These are phyloP conservation scores for Ditula angustiorana DNA, from an alignment of 2,888 invertebrate species.

Conservation along the genomic window DNA sequence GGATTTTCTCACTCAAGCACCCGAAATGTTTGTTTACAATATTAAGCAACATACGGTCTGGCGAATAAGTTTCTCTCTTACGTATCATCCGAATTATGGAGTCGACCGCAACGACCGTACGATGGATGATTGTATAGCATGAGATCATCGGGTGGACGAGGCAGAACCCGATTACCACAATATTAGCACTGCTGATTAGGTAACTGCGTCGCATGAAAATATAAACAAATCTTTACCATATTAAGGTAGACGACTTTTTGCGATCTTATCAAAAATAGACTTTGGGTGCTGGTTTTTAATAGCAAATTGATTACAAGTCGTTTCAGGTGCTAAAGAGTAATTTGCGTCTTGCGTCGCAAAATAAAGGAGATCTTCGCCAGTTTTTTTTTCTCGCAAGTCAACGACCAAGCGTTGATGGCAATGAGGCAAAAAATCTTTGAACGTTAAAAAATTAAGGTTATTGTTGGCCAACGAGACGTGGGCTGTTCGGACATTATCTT, in stretches of 20 bases:
- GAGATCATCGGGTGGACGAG: slow-evolving; percentile 64
- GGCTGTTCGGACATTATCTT: slow-evolving; percentile 17
- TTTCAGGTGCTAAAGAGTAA: not conserved
- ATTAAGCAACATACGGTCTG: slow-evolving; percentile 10
- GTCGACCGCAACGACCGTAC: slow-evolving; percentile 22
- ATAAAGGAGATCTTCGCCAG: slow-evolving; percentile 21
- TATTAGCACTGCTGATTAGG: slow-evolving; percentile 27
- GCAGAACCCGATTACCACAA: slow-evolving; percentile 60
- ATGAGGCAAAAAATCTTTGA: slow-evolving; percentile 32
- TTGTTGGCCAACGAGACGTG: slow-evolving; percentile 28
- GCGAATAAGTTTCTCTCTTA: slow-evolving; percentile 33
- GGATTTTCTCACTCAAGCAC: not conserved
- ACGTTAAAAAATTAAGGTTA: slow-evolving; percentile 31
- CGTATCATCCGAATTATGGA: slow-evolving; percentile 17
- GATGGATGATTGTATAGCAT: slow-evolving; percentile 51
- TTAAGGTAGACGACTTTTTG: not conserved
- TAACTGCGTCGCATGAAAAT: slow-evolving; percentile 58
- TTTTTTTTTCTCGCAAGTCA: slow-evolving; percentile 33
- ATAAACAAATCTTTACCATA: slow-evolving; percentile 19
- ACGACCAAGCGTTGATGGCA: slow-evolving; percentile 36
- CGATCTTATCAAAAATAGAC: not conserved
- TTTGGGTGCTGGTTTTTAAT: slow-evolving; percentile 4
- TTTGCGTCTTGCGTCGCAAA: slow-evolving; percentile 11
- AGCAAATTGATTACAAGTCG: not conserved
- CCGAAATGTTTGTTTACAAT: slow-evolving; percentile 28